phyloP scores from a whole-genome alignment of 2,888 invertebrate species.

The Drosophila colorata region DNA sequence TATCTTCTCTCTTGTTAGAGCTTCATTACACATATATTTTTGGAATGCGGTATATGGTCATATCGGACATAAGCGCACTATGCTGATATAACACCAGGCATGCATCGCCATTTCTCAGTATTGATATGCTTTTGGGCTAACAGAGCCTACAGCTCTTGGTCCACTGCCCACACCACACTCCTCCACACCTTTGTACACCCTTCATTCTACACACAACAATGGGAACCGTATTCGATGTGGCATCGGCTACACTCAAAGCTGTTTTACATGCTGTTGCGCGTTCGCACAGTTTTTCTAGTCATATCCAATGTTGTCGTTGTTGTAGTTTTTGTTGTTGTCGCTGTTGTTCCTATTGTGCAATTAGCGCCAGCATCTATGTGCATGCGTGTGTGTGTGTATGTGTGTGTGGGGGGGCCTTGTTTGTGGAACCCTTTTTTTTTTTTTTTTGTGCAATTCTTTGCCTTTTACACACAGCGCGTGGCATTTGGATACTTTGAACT shows the following conservation, averaged over 20 bases:
- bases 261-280: slow-evolving; percentile 72
- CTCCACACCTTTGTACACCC: background rate
- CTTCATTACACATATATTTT: background rate
- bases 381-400: slow-evolving; percentile 18
- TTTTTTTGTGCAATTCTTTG: slow-evolving; percentile 28
- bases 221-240: slow-evolving; percentile 24
- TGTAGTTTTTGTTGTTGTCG: slow-evolving; percentile 28
- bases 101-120: background rate
- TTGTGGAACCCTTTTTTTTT: slow-evolving; percentile 29
- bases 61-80: background rate
- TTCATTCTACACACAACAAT: background rate
- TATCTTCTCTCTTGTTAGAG: background rate
- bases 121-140: slow-evolving; percentile 19
- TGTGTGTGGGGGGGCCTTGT: slow-evolving; percentile 30
- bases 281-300: slow-evolving; percentile 63
- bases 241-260: slow-evolving; percentile 48
- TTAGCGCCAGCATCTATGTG: slow-evolving; percentile 55
- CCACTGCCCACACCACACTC: background rate
- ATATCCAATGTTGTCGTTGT: slow-evolving; percentile 17
- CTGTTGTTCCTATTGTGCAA: slow-evolving; percentile 65
- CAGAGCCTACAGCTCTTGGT: slow-evolving; percentile 2
- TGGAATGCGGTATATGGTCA: background rate
- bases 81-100: background rate
- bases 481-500: slow-evolving; percentile 74
- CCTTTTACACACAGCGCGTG: slow-evolving; percentile 34